Evolutionary conservation across 2,113 vertebrate genomes (phyloP), one percentile per base, ranked within the genome.

Genomic region (Fregetta grallaria): DNA sequence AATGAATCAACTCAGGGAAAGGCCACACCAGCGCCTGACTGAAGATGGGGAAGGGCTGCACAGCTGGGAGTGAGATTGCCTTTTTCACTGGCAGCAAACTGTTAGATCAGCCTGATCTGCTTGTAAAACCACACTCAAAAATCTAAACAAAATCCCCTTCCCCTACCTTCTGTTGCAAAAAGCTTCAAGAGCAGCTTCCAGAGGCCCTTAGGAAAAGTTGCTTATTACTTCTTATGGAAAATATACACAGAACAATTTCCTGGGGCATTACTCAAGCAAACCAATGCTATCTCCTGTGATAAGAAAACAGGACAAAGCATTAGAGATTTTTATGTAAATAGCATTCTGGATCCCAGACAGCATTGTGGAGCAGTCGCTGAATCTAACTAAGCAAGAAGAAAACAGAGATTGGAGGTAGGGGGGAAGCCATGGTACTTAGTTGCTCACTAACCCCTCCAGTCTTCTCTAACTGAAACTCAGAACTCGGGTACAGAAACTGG

Each of bases 241-340:
- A 93, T 26, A 90, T 12, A 96, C 34, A 49, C 4, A 80, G 40
- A 93, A 87, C 70, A 65, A 92, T 81, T 95, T 91, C 94, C 91
- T 94, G 77, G 19, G 58, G 84, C 80, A 89, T 94, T 94, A 95
- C 65, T 86, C 87, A 91, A 77, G 32, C 30, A 78, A 90, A 92
- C 89, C 85, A 96, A 62, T 58, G 34, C 23, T 97, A 95, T 96
- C 95, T 93, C 27, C 68, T 56, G 49, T 3, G 91, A 87, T 91
- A 96, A 95, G 88, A 45, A 79, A 93, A 88, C 52, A 91, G 45
- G 67, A 78, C 59, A 80, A 34, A 89, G 19, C n/a, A 49, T 66
- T 71, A 84, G 34, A 89, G 40, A 72, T 40, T 84, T 91, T 56
- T 49, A 89, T 13, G 62, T 76, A 85, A 91, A 45, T 14, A 78